Conservation (phyloP, 2,888 invertebrate species). For the Agrotis ipsilon region DNA sequence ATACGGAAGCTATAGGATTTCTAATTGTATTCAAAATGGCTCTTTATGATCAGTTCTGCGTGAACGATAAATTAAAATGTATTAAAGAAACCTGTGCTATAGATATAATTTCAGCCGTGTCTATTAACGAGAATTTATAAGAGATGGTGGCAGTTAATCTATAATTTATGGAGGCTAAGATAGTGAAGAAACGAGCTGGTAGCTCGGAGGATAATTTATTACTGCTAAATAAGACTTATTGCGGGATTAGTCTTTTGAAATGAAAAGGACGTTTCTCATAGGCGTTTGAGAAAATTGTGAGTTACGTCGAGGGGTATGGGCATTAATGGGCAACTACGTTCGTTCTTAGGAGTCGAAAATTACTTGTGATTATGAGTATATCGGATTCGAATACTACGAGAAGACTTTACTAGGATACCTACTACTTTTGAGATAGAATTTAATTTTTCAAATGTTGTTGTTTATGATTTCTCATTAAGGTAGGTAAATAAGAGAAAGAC, state of each 20-base stretch:
- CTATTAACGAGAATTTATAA: conserved; percentile 27
- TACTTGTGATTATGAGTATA: neutral
- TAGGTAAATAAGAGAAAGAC: too few species aligned
- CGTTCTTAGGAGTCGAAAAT: neutral
- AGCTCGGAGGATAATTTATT: conserved; percentile 32
- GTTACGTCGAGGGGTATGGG: neutral
- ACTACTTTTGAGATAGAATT: too few species aligned
- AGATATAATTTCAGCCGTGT: neutral
- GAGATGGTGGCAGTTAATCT: conserved; percentile 27
- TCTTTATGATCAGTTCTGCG: too few species aligned
- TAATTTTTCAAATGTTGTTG: too few species aligned
- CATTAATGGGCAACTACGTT: neutral
- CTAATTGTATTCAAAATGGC: too few species aligned
- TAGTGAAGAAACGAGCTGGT: conserved; percentile 19
- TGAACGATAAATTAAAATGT: neutral
- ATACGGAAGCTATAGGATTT: too few species aligned
- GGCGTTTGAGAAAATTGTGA: neutral
- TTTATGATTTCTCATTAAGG: too few species aligned
- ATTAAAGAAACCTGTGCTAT: neutral
- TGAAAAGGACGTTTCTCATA: conserved; percentile 12
- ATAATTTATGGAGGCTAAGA: conserved; percentile 41
- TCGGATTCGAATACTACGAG: too few species aligned
- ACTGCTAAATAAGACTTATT: conserved; percentile 43
- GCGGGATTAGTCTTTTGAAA: conserved; percentile 7
- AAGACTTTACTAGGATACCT: too few species aligned